A percentile compares a stretch with the other conserved stretches of the same genome.
phyloP scores from a whole-genome alignment of 2,113 vertebrate genomes.

The Sterna hirundo region DNA sequence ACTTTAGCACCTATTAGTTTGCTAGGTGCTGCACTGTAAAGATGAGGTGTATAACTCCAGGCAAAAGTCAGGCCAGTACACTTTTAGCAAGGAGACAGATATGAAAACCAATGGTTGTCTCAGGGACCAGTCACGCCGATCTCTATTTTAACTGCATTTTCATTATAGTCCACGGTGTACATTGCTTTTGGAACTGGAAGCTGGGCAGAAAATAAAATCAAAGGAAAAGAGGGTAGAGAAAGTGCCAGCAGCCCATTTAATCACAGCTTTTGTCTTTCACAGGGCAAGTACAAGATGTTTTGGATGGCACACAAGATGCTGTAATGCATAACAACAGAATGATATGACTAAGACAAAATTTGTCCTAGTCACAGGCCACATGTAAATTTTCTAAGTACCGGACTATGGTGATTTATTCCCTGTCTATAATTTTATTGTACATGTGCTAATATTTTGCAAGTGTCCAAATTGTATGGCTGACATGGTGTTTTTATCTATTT shows the following conservation, averaged over 20 bases:
- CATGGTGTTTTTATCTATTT: background rate
- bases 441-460: background rate
- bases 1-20: background rate
- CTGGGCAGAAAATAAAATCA: background rate
- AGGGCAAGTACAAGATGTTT: constrained; percentile 10
- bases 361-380: background rate
- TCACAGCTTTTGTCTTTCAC: constrained; percentile 13
- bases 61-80: background rate
- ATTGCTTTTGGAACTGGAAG: background rate
- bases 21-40: background rate
- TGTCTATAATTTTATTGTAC: background rate
- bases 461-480: background rate
- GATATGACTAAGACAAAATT: background rate
- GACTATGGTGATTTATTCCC: background rate
- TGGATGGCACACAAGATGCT: background rate
- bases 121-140: background rate
- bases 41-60: background rate
- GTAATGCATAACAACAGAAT: background rate
- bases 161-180: background rate
- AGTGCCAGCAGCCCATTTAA: background rate
- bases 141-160: background rate
- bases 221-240: background rate
- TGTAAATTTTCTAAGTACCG: background rate
- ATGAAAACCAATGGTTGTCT: background rate
- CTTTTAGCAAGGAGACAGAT: background rate